These are phyloP conservation scores for Nothoprocta pentlandii DNA, from an alignment of 2,113 vertebrate genomes.

Conservation along the genomic window DNA sequence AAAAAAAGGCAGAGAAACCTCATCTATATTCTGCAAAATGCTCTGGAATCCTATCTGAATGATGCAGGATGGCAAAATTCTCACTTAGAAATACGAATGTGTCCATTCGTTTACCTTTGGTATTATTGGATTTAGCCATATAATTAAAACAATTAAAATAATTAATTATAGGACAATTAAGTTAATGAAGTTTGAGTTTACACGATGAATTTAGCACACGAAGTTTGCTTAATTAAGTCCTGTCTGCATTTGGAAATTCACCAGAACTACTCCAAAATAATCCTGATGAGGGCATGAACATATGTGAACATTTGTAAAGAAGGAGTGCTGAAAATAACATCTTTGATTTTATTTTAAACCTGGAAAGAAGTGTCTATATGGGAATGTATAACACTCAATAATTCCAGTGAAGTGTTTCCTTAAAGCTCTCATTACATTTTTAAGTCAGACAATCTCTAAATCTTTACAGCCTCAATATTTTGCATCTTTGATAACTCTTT, in stretches of 20 bases:
- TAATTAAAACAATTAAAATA: constrained; percentile 29
- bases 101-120: constrained; percentile 38
- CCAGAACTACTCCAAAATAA: constrained; percentile 4
- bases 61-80: not conserved
- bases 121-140: constrained; percentile 26
- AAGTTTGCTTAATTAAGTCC: constrained; percentile 26
- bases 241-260: constrained; percentile 3
- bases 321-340: not conserved
- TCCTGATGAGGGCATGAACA: not conserved
- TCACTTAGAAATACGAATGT: not conserved
- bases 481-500: not conserved
- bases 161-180: constrained; percentile 44
- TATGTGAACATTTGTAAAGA: not conserved
- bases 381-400: not conserved
- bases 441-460: not conserved
- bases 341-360: not conserved
- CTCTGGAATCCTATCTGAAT: not conserved
- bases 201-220: not conserved
- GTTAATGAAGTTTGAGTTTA: constrained; percentile 16
- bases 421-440: constrained; percentile 4
- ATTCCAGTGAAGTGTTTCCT: not conserved
- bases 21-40: not conserved
- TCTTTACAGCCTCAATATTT: not conserved
- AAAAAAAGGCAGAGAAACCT: not conserved
- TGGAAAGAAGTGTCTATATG: not conserved